These are phyloP conservation scores for Drosophila lacertosa DNA, from an alignment of 1,140 invertebrate genomes.

Conservation along the genomic window DNA sequence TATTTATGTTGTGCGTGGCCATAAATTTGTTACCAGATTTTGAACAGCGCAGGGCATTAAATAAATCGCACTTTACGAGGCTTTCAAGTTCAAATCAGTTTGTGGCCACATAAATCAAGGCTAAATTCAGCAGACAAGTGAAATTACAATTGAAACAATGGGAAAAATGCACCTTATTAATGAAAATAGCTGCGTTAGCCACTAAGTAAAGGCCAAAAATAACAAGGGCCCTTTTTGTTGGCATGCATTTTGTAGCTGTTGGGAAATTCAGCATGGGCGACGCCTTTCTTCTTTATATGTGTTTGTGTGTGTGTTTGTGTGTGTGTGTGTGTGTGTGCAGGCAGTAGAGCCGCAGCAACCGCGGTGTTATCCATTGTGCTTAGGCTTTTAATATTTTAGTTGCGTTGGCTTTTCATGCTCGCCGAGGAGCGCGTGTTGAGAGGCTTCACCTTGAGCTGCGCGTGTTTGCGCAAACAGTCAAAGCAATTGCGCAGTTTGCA, in stretches of 20 bases:
- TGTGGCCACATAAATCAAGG: slow-evolving; percentile 29
- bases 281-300: neutral
- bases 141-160: neutral
- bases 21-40: slow-evolving; percentile 56
- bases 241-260: slow-evolving; percentile 23
- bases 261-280: neutral
- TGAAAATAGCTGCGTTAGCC: slow-evolving; percentile 19
- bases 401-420: slow-evolving; percentile 49
- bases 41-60: slow-evolving; percentile 32
- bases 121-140: slow-evolving; percentile 8
- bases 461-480: slow-evolving; percentile 32
- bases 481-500: slow-evolving; percentile 30
- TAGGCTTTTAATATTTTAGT: slow-evolving; percentile 78
- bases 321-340: slow-evolving; percentile 16
- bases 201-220: neutral
- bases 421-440: slow-evolving; percentile 12
- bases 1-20: slow-evolving; percentile 55
- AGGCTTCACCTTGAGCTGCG: slow-evolving; percentile 56
- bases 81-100: slow-evolving; percentile 39
- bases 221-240: neutral
- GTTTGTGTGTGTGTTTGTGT: neutral
- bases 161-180: slow-evolving; percentile 56
- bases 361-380: slow-evolving; percentile 69
- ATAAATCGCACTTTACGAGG: slow-evolving; percentile 47
- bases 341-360: slow-evolving; percentile 42